Evolutionary conservation across 53 echinoderm and acorn worm genomes (phyloP).

Genomic region (Glandiceps talaboti): DNA sequence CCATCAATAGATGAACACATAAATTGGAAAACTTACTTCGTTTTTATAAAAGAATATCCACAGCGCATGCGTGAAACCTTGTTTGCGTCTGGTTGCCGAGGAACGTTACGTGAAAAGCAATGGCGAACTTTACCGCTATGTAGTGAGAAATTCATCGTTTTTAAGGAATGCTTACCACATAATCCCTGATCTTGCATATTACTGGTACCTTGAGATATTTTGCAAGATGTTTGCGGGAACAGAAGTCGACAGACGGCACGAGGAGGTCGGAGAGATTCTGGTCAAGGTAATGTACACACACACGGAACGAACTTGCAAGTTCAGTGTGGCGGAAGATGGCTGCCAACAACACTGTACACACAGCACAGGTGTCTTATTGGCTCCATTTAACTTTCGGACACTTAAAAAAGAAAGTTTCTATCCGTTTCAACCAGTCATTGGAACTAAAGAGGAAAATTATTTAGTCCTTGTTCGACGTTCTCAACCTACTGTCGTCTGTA

Average conservation of each 20-base stretch:
- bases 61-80: slow-evolving; percentile 24
- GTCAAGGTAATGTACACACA: slow-evolving; percentile 49
- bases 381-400: no score
- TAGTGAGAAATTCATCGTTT: not conserved
- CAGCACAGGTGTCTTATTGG: no score
- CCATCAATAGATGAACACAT: not conserved
- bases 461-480: no score
- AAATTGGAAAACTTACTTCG: not conserved
- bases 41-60: not conserved
- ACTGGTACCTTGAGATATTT: not conserved
- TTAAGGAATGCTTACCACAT: no score
- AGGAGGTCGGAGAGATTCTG: slow-evolving; percentile 85
- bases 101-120: slow-evolving; percentile 5
- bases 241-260: slow-evolving; percentile 61
- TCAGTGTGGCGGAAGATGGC: not conserved
- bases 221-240: slow-evolving; percentile 11
- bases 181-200: not conserved
- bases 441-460: no score
- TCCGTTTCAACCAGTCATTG: no score
- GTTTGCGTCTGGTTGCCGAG: slow-evolving; percentile 35
- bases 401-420: no score
- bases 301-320: not conserved
- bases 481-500: no score
- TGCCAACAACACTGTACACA: no score
- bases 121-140: not conserved